Evolutionary conservation across 2,113 vertebrate species (phyloP), one percentile per base, ranked within the genome.

Genomic region (Setophaga kirtlandii): DNA sequence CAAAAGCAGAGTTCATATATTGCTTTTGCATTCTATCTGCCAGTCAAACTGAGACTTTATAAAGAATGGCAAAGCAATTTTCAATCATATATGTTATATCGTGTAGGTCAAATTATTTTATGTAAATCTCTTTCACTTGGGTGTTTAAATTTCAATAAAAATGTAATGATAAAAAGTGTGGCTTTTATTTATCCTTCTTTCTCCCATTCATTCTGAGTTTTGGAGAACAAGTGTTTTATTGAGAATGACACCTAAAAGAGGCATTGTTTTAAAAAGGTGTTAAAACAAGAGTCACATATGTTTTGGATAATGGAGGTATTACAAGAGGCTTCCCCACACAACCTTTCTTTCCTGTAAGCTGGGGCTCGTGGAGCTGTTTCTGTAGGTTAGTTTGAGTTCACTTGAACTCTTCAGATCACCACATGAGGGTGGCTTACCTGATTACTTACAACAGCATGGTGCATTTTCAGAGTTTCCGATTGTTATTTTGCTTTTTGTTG

Each of bases 111-210:
- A 97, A 97, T 97, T 96, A 93, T 97, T 97, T 96, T 94, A 98
- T 97, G 97, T 96, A 98, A 98, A 98, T 98, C 93, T 95, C 95
- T 97, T 98, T 96, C 96, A 97, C 95, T 96, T 92, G 88, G 52
- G 88, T 97, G 92, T 97, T 98, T 98, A 97, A 96, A 97, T 97
- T 98, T 96, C 96, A 97, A 97, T 97, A 97, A 97, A 98, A 98
- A 89, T 41, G 24, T 97, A 96, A 92, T 91, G 95, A 93, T 97
- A 95, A 97, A 97, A 96, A 88, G 25, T 90, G 62, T 94, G 85
- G 76, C 24, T 96, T 97, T 97, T 96, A 96, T 97, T 97, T 97
- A 62, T 90, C 83, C 80, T 94, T 93, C 87, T 86, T 93, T 90
- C 84, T 90, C 86, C 97, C 97, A 97, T 96, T 97, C 91, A 87